Base-by-base conservation (phyloP, 2,797 vertebrate species). In the Dermochelys coriacea region DNA sequence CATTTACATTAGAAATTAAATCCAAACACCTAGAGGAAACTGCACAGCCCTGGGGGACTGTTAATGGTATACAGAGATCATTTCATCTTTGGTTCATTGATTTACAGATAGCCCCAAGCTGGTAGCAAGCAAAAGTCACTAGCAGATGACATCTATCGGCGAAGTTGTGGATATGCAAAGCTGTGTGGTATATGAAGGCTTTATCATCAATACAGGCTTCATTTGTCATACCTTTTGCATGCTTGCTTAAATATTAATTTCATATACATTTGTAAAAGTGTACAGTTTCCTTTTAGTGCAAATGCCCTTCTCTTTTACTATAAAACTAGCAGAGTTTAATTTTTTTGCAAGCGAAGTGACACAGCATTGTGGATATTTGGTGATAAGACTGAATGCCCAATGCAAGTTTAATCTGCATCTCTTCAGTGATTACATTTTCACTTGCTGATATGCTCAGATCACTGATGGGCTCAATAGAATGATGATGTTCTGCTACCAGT, bases 1-100 rank as follows among this genome's bases (percentile, higher is more conserved):
- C 89, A 85, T 87, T 95, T 96, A 94, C 92, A 95, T 87, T 89
- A 71, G 61, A 91, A 94, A 93, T 94, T 95, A 93, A 87, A 95
- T 77, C 82, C 80, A 86, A 96, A 93, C 92, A 95, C 61, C 75
- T 93, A 89, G 87, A 37, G 59, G 75, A 82, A 52, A 87, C 93
- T 55, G 91, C 82, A 94, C 82, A 25, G 74, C 74, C 85, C 23
- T 19, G 61, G 55, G 51, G 94, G 93, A 93, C 78, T 94, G 57
- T 50, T 87, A 87, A 91, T 57, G 80, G 92, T 82, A 80, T 86
- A 81, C 45, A 68, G 34, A 51, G 87, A 78, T 90, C 52, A 87
- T 93, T 96, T 94, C 19, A 45, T 82, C 84, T 96, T 85, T 79
- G 80, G 51, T 95, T 94, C 90, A 75, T 57, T 87, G 41, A 23